Conservation (phyloP, 1,140 invertebrate species). For the Steinernema khuongi region DNA sequence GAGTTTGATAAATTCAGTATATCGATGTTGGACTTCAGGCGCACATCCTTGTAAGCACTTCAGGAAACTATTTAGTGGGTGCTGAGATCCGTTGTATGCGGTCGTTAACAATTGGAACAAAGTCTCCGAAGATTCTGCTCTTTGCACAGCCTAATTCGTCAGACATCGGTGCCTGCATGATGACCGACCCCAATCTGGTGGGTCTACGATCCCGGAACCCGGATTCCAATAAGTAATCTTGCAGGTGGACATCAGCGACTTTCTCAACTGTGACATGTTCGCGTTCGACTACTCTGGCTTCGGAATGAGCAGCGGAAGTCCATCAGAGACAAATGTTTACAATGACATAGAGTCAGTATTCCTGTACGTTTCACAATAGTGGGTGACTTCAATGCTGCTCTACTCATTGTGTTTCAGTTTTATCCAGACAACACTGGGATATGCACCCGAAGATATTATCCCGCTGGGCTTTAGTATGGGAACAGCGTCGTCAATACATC, state of each 20-base stretch:
- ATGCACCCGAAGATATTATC: background rate
- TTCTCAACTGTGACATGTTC: conserved; percentile 33
- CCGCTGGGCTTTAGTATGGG: conserved; percentile 32
- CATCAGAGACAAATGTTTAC: conserved; percentile 26
- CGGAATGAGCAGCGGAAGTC: conserved; percentile 28
- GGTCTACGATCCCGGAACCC: background rate
- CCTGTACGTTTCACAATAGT: conserved; percentile 13
- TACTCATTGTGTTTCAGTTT: conserved; percentile 1
- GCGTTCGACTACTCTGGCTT: conserved; percentile 38
- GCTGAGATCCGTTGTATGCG: background rate
- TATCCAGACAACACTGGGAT: background rate
- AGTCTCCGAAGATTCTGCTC: conserved; percentile 28
- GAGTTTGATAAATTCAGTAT: too few species aligned
- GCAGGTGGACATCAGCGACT: conserved; percentile 32
- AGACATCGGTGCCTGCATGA: conserved; percentile 29
- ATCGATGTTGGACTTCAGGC: too few species aligned
- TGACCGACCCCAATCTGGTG: conserved; percentile 36
- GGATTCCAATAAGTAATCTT: background rate
- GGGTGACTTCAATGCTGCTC: background rate
- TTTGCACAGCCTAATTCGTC: conserved; percentile 35
- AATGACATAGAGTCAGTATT: conserved; percentile 26
- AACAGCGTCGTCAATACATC: conserved; percentile 31
- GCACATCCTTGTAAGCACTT: background rate
- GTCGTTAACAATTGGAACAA: background rate
- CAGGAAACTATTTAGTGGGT: background rate